Base-by-base conservation (phyloP, 2,797 vertebrate genomes). In the Loriculus beryllinus region DNA sequence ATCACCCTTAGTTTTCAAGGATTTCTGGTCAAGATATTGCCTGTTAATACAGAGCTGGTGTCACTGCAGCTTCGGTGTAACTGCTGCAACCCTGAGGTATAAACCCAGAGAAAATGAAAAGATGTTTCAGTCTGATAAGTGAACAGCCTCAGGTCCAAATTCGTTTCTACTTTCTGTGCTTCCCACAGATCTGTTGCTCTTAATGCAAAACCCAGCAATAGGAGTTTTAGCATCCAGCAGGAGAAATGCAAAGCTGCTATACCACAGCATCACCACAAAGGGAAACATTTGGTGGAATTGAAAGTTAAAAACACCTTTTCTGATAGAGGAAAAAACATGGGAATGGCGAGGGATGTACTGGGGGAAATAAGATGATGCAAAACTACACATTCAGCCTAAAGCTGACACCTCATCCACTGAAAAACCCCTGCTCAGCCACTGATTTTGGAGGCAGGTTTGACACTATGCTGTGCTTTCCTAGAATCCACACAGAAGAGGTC, bases 81-180 rank as follows among this genome's bases (percentile, higher is more conserved):
- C 47, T 77, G 48, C 64, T 70, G 22, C 2, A 3, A 59, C 28
- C 42, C 43, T 2, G 4, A 88, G 19, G 14, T 63, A 77, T 9
- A 48, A 92, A 86, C 23, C 45, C 71, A 80, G 33, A 62, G 60
- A 77, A 81, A 92, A 4, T 47, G n/a, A 69, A 91, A 92, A 56
- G 14, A 26, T 33, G 9, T 60, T 92, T 71, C 62, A 69, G 45
- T 5, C 39, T 48, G 49, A 2, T 37, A 78, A 67, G 18, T 13
- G 11, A 77, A 80, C 47, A 88, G 39, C 12, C 81, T 72, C 5
- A 0, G 33, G 86, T 52, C 54, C 72, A 59, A 92, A 81, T 31
- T 78, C 12, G 51, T 72, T 88, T 52, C 57, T 42, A 22, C 39
- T 43, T 33, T 65, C 43, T 64, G 11, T 47, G 88, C 84, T 80